Percentiles rank a stretch among this genome's conserved stretches.
phyloP scores from a whole-genome alignment of 2,113 vertebrate genomes.

The Paradisaea rubra region DNA sequence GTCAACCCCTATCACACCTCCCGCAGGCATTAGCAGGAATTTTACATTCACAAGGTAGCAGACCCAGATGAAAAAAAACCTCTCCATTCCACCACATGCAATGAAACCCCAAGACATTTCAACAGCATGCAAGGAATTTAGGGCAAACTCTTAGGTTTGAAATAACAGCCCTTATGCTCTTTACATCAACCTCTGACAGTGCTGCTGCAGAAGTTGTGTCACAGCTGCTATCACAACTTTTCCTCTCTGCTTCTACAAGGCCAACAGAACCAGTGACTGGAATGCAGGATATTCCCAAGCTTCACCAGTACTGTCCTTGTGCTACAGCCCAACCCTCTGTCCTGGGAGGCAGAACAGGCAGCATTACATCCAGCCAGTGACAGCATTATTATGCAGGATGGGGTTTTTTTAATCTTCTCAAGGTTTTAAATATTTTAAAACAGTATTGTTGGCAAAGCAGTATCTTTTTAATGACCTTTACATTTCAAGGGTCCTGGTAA shows the following conservation, averaged over 20 bases:
- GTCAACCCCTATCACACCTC: not conserved
- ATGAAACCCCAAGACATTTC: not conserved
- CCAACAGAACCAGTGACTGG: not conserved
- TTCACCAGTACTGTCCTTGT: not conserved
- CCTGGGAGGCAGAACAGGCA: not conserved
- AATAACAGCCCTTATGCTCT: not conserved
- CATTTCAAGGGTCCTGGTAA: not conserved
- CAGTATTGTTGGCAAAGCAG: not conserved
- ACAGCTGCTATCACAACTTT: not conserved
- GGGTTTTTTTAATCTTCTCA: not conserved
- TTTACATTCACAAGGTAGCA: not conserved
- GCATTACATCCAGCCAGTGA: not conserved
- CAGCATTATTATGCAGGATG: not conserved
- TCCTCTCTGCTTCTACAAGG: not conserved
- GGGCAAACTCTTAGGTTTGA: not conserved
- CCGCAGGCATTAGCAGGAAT: not conserved
- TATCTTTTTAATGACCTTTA: not conserved
- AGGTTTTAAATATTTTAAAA: not conserved
- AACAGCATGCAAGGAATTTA: not conserved
- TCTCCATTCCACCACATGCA: not conserved
- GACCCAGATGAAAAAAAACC: slow-evolving; percentile 5
- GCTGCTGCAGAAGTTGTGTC: not conserved
- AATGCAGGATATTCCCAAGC: not conserved
- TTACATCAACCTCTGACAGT: not conserved
- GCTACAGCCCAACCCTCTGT: not conserved